phyloP scores from a whole-genome alignment of 2,797 vertebrate species.

The Dicrostonyx torquatus region DNA sequence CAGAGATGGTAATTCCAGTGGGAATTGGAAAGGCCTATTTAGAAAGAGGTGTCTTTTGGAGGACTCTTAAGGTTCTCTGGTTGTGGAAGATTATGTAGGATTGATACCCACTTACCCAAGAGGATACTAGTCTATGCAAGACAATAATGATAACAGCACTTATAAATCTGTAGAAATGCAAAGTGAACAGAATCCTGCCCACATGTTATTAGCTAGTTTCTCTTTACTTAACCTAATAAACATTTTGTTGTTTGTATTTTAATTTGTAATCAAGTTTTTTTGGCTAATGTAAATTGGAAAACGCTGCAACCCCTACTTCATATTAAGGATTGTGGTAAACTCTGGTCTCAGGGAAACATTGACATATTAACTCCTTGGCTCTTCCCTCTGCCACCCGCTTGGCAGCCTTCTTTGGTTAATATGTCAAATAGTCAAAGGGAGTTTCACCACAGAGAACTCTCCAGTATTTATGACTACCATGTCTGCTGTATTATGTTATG shows the following conservation, averaged over 20 bases:
- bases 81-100: neutral
- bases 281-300: neutral
- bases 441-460: neutral
- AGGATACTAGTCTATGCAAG: neutral
- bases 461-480: too few species aligned
- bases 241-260: neutral
- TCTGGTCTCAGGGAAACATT: neutral
- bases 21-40: neutral
- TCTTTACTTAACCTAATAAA: neutral
- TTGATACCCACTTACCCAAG: neutral
- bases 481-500: neutral
- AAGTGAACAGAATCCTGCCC: neutral
- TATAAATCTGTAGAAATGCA: neutral
- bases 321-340: neutral
- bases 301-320: neutral
- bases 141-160: neutral
- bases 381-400: neutral
- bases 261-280: neutral
- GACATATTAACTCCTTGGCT: neutral
- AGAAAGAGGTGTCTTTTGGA: neutral
- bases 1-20: neutral
- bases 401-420: neutral
- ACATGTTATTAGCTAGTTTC: neutral
- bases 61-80: neutral
- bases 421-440: neutral